Base-by-base conservation (phyloP, 2,797 vertebrate species). In the Rhinoraja longicauda region DNA sequence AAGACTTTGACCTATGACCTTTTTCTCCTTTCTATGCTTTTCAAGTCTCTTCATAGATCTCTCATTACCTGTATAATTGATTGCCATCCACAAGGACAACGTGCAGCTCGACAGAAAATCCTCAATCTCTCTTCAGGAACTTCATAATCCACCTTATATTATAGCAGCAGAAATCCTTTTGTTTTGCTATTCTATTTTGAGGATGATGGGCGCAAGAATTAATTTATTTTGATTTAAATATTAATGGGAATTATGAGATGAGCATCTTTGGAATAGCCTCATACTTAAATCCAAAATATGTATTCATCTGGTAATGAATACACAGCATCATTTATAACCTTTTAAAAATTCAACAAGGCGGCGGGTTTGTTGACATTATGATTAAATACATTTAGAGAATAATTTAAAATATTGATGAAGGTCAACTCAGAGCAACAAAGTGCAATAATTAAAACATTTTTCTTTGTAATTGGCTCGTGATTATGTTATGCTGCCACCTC, bases 381-480 rank as follows among this genome's bases (percentile, higher is more conserved):
- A 92, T 92, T 92, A 92, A 92, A 75, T 57, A 75, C 39, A 82
- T 70, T 82, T 86, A 64, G 29, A 70, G 78, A 86, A 57, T 75
- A 82, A 26, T 70, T 70, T 93, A 72, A 93, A 93, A 73, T 93
- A 86, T 82, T 73, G 62, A 82, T 93, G 81, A 82, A 82, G 93
- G 81, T 82, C 81, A 82, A 67, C 81, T 92, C 67, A 67, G 70
- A 86, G 93, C 81, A 81, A 45, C 36, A 36, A 82, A 70, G 93
- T 92, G 72, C 77, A 93, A 72, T 86, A 86, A 93, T 93, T 93
- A 93, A 72, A 93, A 93, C n/a, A 67, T 72, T 93, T 70, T 93
- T 93, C 90, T 92, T 88, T 84, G 77, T 93, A 82, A 93, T 93
- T 93, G 81, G 45, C 93, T 93, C n/a, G 29, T 93, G 59, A 93